Evolutionary conservation across 2,797 vertebrate genomes (phyloP).

Genomic region (Rhyacichthys aspro): DNA sequence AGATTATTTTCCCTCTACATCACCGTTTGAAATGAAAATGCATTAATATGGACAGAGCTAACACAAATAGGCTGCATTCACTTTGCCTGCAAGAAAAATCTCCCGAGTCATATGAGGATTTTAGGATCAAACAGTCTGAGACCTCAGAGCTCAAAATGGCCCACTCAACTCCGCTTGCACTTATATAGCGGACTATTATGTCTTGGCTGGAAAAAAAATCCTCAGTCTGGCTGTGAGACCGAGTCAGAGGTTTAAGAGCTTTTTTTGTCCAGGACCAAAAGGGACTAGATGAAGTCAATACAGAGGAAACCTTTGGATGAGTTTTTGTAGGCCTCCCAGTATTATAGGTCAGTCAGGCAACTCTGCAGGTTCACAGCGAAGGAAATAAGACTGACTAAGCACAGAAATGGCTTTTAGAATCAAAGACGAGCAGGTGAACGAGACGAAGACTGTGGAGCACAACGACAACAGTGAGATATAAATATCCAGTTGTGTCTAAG

Average conservation of each 20-base stretch:
- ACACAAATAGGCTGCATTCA: constrained; percentile 37
- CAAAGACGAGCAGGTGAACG: constrained; percentile 20
- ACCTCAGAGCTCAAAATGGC: constrained; percentile 49
- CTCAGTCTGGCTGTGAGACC: constrained; percentile 41
- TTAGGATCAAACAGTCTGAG: constrained; percentile 62
- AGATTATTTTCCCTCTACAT: background rate
- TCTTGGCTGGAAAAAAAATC: constrained; percentile 44
- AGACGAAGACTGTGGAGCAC: background rate
- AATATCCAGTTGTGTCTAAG: background rate
- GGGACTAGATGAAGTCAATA: constrained; percentile 51
- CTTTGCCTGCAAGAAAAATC: constrained; percentile 40
- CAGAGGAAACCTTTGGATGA: constrained; percentile 51
- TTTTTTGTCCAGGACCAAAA: constrained; percentile 38
- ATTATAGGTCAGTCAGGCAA: constrained; percentile 44
- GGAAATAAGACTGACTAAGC: constrained; percentile 32
- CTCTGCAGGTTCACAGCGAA: constrained; percentile 26
- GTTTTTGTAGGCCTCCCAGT: constrained; percentile 47
- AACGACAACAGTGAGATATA: constrained; percentile 6
- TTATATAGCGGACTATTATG: constrained; percentile 57
- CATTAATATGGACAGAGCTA: constrained; percentile 9
- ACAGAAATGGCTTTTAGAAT: constrained; percentile 34
- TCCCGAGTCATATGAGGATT: constrained; percentile 60
- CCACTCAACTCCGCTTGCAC: constrained; percentile 53
- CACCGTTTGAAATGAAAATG: background rate
- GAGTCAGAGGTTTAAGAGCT: constrained; percentile 65